Evolutionary conservation across 35 echinoderm and acorn worm genomes (phyloP), one percentile per base, ranked within the genome.

Genomic region (Heliocidaris tuberculata): DNA sequence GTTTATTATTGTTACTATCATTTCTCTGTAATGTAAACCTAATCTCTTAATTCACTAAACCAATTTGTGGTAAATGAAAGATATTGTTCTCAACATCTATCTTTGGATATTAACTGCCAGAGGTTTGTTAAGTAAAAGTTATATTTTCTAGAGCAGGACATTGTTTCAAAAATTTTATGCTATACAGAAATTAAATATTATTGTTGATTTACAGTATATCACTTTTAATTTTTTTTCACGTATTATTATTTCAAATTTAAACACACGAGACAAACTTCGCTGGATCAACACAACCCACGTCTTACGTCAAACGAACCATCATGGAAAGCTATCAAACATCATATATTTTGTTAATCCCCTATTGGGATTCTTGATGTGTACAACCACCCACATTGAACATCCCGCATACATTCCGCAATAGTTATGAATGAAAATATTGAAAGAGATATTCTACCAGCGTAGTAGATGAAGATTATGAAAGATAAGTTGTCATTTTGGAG

Each of bases 401-500:
- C 65, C 21, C 65, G 21, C 65, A 78, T 78, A 24, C 65, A 78
- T n/a, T 78, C 65, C 65, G 7, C 7, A 7, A 78, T 78, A 78
- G 65, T 78, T 78, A 78, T 78, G 65, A 78, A 78, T 78, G 65
- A 78, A 78, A 78, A 78, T 78, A 78, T 78, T 78, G 65, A 78
- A 78, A 78, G 21, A n/a, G 65, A 78, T 21, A 78, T 56, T 56
- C 52, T 11, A 78, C n/a, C 65, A 27, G 65, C 65, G 65, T 78
- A 24, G 21, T 78, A 78, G 65, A 78, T 21, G 21, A 78, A 78
- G 65, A 78, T 78, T 78, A 7, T 17, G 65, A n/a, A 78, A 19
- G 21, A 78, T 78, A 78, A 78, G 65, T 78, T 78, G 65, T 78
- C 21, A 78, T n/a, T 78, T 78, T 78, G 27, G 65, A 78, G 65